Percentiles rank a stretch among this genome's conserved stretches.
phyloP scores from a whole-genome alignment of 2,797 vertebrate species.

The Margarornis squamiger region DNA sequence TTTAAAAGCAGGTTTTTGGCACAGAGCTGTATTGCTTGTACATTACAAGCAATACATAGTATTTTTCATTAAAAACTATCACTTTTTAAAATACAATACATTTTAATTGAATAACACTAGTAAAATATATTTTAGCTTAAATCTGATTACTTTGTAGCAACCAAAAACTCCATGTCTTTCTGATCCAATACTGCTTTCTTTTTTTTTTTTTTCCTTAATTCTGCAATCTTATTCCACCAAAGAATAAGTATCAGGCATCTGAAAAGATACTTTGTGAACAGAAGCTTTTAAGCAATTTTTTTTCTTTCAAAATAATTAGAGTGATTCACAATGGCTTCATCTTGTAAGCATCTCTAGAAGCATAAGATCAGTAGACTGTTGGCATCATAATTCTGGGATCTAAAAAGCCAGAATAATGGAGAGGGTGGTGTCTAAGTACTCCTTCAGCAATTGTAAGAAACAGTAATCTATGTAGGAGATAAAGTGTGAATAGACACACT shows the following conservation, averaged over 20 bases:
- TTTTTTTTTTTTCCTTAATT: background rate
- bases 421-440: background rate
- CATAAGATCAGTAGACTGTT: background rate
- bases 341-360: background rate
- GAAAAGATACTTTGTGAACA: background rate
- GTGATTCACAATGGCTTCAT: background rate
- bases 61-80: background rate
- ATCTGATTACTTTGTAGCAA: background rate
- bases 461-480: background rate
- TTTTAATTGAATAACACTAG: background rate
- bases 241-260: background rate
- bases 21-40: background rate
- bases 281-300: background rate
- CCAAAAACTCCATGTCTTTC: background rate
- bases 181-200: background rate
- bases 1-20: background rate
- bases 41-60: background rate
- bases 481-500: background rate
- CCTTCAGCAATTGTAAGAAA: background rate
- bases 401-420: background rate
- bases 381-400: background rate
- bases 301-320: background rate
- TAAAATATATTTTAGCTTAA: background rate
- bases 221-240: background rate
- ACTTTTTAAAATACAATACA: background rate